Evolutionary conservation across 2,797 vertebrate species (phyloP).

Genomic region (Rhinella marina): DNA sequence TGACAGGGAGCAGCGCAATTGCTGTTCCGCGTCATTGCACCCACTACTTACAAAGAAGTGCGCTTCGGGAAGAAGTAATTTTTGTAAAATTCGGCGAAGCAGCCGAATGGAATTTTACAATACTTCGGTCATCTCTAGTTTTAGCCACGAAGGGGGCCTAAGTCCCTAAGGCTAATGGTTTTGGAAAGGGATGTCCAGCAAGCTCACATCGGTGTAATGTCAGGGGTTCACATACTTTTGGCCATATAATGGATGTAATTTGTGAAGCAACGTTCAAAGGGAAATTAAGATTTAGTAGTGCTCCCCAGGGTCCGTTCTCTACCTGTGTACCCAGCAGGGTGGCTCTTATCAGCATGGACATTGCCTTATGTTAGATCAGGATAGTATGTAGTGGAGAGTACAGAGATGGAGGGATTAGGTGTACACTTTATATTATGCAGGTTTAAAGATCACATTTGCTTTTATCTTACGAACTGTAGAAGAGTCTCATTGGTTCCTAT

Average conservation of each 20-base stretch:
- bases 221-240: background rate
- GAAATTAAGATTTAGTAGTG: background rate
- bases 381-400: background rate
- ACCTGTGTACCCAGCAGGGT: background rate
- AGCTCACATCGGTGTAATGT: background rate
- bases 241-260: no score
- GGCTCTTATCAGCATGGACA: background rate
- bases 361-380: background rate
- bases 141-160: background rate
- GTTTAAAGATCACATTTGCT: slow-evolving; percentile 7
- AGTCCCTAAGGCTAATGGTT: background rate
- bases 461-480: background rate
- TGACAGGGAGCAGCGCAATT: no score
- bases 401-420: background rate
- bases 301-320: background rate
- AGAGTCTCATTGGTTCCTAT: background rate
- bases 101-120: no score
- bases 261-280: background rate
- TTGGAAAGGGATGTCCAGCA: background rate
- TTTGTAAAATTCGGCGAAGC: no score
- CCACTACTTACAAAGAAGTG: no score
- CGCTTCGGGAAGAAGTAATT: no score
- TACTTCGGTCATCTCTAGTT: no score
- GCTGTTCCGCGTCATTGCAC: no score
- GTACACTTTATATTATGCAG: background rate